Evolutionary conservation across 2,113 vertebrate species (phyloP), one percentile per base, ranked within the genome.

Genomic region (Ammodytes dubius): DNA sequence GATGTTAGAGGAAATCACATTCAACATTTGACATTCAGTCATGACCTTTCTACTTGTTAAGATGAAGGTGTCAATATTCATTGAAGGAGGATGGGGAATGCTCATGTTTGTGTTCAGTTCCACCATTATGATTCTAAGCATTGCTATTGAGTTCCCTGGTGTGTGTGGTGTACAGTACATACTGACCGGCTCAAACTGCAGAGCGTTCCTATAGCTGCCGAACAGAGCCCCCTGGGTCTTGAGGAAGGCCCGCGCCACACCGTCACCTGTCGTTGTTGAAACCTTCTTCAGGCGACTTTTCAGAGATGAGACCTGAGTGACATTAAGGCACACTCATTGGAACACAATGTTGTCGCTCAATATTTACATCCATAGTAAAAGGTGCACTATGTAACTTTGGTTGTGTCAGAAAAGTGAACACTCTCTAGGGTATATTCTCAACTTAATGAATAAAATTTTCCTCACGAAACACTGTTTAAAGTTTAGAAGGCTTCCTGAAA

Each of bases 201-300:
- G 93, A 39, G 98, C 98, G 0, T 96, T 96, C 68, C 98, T 95
- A 95, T 99, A 99, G 94, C 98, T 98, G 79, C 98, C 97, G 1
- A 99, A 99, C 82, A 99, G 95, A 74, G 97, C 94, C 0, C 96
- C 98, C 87, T 99, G 98, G 75, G 96, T 97, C 93, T 97, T 98
- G 37, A 99, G 95, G 94, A 99, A 99, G 0, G 98, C 98, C 89
- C 95, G 94, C 15, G 98, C 98, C 70, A 99, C 98, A 0, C 98
- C 97, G 17, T 98, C 97, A 0, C 98, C 98, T 0, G 97, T 98
- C 3, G 97, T 96, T 10, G 97, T 96, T 17, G 97, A 99, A 77
- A 98, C 96, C 86, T 99, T 99, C 95, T 97, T 99, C 77, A 99
- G 81, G 15, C 97, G 96, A 90, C 89, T 98, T 95, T 98, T 99